phyloP scores from a whole-genome alignment of 2,797 vertebrate genomes.

The Cynodonichthys magdalenae region DNA sequence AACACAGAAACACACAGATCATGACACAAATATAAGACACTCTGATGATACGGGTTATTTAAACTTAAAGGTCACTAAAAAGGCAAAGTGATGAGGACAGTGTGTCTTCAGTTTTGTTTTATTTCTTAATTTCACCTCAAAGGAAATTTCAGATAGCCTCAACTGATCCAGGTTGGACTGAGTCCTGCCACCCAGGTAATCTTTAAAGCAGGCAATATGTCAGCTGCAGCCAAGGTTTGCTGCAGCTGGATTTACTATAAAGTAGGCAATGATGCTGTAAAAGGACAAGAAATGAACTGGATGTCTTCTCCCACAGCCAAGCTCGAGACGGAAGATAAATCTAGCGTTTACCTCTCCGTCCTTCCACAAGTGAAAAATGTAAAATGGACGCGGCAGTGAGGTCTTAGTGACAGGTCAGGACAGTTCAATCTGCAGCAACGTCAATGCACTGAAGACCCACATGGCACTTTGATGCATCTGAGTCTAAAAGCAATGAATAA shows the following conservation, averaged over 20 bases:
- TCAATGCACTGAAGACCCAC: slow-evolving; percentile 59
- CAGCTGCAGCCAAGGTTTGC: slow-evolving; percentile 65
- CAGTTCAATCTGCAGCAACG: slow-evolving; percentile 54
- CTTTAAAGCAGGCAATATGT: slow-evolving; percentile 78
- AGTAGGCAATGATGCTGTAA: slow-evolving; percentile 73
- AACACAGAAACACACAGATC: no score
- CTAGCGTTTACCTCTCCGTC: slow-evolving; percentile 60
- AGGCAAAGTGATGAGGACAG: slow-evolving; percentile 25
- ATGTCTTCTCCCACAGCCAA: slow-evolving; percentile 56
- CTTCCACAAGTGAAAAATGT: slow-evolving; percentile 27
- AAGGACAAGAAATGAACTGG: slow-evolving; percentile 74
- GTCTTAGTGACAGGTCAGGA: slow-evolving; percentile 59
- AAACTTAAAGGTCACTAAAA: slow-evolving; percentile 20
- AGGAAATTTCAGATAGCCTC: slow-evolving; percentile 60
- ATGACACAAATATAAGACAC: slow-evolving; percentile 36
- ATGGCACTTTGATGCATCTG: slow-evolving; percentile 64
- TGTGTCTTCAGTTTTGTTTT: slow-evolving; percentile 54
- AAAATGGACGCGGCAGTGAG: slow-evolving; percentile 23
- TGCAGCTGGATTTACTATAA: slow-evolving; percentile 72
- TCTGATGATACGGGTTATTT: slow-evolving; percentile 70
- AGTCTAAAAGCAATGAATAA: slow-evolving; percentile 68
- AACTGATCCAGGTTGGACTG: slow-evolving; percentile 71
- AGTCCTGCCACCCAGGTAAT: slow-evolving; percentile 65
- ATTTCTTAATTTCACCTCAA: slow-evolving; percentile 68
- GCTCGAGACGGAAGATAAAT: slow-evolving; percentile 63